phyloP scores from a whole-genome alignment of 1,140 invertebrate genomes.

The Pseudobourletiella spinata region DNA sequence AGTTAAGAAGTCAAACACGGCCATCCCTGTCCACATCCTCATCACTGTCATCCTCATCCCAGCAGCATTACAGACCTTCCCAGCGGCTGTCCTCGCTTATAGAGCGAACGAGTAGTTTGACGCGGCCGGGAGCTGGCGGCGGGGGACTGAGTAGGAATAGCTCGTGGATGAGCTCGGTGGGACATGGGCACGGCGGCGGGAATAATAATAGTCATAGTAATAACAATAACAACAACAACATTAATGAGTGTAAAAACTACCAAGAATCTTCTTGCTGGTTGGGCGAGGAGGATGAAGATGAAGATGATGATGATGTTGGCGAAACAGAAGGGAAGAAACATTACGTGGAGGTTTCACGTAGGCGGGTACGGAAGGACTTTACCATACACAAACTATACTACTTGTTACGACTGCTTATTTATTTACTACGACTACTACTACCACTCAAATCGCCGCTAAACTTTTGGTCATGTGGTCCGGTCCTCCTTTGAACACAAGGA shows the following conservation, averaged over 20 bases:
- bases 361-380: constrained; percentile 8
- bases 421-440: too few species aligned
- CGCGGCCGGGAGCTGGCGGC: too few species aligned
- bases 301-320: too few species aligned
- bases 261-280: not conserved
- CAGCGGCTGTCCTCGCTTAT: not conserved
- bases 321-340: not conserved
- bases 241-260: too few species aligned
- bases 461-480: too few species aligned
- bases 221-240: not conserved
- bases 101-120: constrained; percentile 6
- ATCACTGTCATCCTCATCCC: not conserved
- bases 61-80: not conserved
- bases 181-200: too few species aligned
- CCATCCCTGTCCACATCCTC: not conserved
- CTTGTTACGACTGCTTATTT: too few species aligned
- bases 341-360: constrained; percentile 1
- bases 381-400: not conserved
- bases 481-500: too few species aligned
- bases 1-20: too few species aligned
- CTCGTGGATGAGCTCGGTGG: not conserved
- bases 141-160: not conserved
- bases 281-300: too few species aligned
- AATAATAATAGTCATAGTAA: too few species aligned
- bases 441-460: too few species aligned